Evolutionary conservation across 1,140 invertebrate genomes (phyloP), one percentile per base, ranked within the genome.

Genomic region (Drosophila leontia): DNA sequence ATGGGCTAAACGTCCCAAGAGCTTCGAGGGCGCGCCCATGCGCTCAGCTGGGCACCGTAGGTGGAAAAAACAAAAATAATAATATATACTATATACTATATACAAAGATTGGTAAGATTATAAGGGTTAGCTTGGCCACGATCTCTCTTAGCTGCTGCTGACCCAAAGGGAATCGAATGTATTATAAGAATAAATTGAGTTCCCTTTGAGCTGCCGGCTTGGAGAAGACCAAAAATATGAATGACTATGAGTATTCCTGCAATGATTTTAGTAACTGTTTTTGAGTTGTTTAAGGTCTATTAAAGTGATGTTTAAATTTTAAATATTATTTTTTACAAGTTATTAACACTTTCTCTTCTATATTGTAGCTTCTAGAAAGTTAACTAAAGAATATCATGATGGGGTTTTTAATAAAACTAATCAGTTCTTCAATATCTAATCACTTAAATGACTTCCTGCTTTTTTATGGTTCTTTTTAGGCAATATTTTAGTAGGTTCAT

Each of bases 1-100:
- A 90, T 79, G 81, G 97, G 97, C 69, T 95, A 95, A 95, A 95
- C 75, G 96, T 93, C 90, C 96, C 70, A 95, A 29, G 93, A 93
- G 81, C 94, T 83, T 68, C 44, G 50, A 94, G 57, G 93, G 93
- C 80, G 94, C 94, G 48, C 94, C 92, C 75, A 94, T 94, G 78
- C 94, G 95, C 71, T 94, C 94, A 78, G 80, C 70, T 94, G 59
- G 69, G 63, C 53, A 76, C 79, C 80, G 75, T 70, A 83, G 83
- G n/a, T n/a, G n/a, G 77, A 77, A 88, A 87, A 82, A 77, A 86
- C 81, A 88, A 88, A 37, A 56, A 35, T 35, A 19, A 56, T 56
- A 56, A 39, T 56, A 55, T 37, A 79, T 79, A 75, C 75, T 56
- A 55, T 37, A 79, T 79, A 75, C 75, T 82, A 86, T 78, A 84